These are phyloP conservation scores for Clarias magur DNA, from an alignment of 2,113 vertebrate genomes.

Conservation along the genomic window DNA sequence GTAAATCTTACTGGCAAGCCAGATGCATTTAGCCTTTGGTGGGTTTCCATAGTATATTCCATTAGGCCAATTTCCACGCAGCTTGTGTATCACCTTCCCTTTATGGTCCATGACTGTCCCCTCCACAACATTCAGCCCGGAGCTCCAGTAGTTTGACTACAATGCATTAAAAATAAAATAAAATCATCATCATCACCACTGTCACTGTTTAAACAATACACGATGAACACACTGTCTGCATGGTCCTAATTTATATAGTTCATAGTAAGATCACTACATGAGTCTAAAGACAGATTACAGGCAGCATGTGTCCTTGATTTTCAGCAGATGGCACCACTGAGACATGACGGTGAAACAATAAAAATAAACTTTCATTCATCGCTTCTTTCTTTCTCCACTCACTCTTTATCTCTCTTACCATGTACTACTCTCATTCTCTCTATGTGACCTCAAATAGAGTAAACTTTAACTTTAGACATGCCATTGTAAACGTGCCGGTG, in stretches of 20 bases:
- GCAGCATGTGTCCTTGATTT: not conserved
- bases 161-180: slow-evolving; percentile 5
- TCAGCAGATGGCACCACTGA: slow-evolving; percentile 58
- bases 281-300: not conserved
- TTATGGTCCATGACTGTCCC: slow-evolving; percentile 82
- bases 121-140: slow-evolving; percentile 90
- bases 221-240: not conserved
- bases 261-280: not conserved
- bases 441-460: not conserved
- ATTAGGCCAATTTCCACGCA: slow-evolving; percentile 97
- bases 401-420: not conserved
- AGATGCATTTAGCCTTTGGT: slow-evolving; percentile 85
- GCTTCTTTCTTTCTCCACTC: not conserved
- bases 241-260: not conserved
- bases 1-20: slow-evolving; percentile 87
- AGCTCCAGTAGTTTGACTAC: slow-evolving; percentile 95
- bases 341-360: slow-evolving; percentile 2
- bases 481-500: not conserved
- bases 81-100: slow-evolving; percentile 82
- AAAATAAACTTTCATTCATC: slow-evolving; percentile 12
- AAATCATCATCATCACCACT: not conserved
- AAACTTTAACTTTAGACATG: not conserved
- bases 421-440: not conserved
- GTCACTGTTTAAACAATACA: not conserved
- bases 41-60: slow-evolving; percentile 85